These are phyloP conservation scores for Cryptophagus acutangulus DNA, from an alignment of 2,888 invertebrate species.

Conservation along the genomic window DNA sequence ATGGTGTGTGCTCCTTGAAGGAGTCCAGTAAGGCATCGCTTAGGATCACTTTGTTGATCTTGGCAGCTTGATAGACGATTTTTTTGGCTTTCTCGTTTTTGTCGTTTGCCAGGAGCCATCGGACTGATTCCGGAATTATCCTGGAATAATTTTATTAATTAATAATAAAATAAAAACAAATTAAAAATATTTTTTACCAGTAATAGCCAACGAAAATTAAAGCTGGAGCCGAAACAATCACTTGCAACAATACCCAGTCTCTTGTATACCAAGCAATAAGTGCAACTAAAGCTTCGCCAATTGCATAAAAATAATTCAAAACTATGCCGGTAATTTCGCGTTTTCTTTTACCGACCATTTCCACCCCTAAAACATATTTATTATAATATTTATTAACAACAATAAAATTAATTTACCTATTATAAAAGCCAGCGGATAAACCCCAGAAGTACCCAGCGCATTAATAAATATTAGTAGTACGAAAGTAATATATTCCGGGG, in stretches of 20 bases:
- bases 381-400: background rate
- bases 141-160: constrained; percentile 32
- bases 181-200: constrained; percentile 46
- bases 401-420: constrained; percentile 47
- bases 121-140: constrained; percentile 60
- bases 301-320: constrained; percentile 60
- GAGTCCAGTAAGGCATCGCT: constrained; percentile 47
- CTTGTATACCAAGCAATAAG: constrained; percentile 55
- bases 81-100: constrained; percentile 52
- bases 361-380: constrained; percentile 50
- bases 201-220: constrained; percentile 56
- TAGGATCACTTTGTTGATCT: constrained; percentile 51
- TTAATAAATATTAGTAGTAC: constrained; percentile 53
- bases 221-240: constrained; percentile 57
- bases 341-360: constrained; percentile 60
- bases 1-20: constrained; percentile 39
- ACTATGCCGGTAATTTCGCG: constrained; percentile 60
- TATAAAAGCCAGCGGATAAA: constrained; percentile 58
- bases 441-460: constrained; percentile 58
- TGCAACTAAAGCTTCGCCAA: constrained; percentile 60
- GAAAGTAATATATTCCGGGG: constrained; percentile 53
- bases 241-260: constrained; percentile 58
- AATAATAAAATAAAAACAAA: constrained; percentile 1
- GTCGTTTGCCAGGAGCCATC: constrained; percentile 60
- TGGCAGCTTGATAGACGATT: constrained; percentile 55